A percentile compares a stretch with the other conserved stretches of the same genome.
Conservation (phyloP, 1,140 invertebrate genomes). For the Lithobius niger region DNA sequence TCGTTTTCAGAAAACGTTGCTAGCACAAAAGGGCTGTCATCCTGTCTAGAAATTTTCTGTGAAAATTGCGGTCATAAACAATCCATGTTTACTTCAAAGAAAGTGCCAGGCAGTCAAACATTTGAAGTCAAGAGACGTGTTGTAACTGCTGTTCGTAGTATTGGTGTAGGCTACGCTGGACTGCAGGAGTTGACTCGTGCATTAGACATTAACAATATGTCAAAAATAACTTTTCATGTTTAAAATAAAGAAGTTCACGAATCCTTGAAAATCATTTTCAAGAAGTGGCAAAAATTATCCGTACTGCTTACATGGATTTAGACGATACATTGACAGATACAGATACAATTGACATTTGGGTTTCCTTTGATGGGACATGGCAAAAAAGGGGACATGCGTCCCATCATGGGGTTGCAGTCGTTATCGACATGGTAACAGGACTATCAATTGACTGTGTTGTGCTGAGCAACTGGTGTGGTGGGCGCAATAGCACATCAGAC, state of each 20-base stretch:
- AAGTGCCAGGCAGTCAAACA: too few relatives aligned
- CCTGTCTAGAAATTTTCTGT: too few relatives aligned
- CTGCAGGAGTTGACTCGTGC: not conserved
- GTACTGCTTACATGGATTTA: not conserved
- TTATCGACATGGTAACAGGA: not conserved
- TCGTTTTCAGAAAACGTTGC: too few relatives aligned
- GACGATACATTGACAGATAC: not conserved
- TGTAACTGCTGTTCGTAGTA: not conserved
- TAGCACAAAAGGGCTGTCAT: too few relatives aligned
- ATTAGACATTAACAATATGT: not conserved
- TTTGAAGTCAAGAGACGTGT: not conserved
- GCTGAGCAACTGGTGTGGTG: not conserved
- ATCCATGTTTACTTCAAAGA: too few relatives aligned
- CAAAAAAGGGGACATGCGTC: not conserved
- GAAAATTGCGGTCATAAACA: too few relatives aligned
- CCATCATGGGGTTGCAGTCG: not conserved
- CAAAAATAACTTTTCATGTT: not conserved
- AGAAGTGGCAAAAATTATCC: not conserved
- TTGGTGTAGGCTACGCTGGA: not conserved
- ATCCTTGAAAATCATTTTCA: not conserved
- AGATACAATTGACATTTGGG: not conserved
- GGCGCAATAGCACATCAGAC: not conserved
- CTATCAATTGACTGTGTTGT: not conserved
- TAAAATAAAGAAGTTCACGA: not conserved
- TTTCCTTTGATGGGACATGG: not conserved